Evolutionary conservation across 2,113 vertebrate genomes (phyloP).

Genomic region (Rostratula benghalensis): DNA sequence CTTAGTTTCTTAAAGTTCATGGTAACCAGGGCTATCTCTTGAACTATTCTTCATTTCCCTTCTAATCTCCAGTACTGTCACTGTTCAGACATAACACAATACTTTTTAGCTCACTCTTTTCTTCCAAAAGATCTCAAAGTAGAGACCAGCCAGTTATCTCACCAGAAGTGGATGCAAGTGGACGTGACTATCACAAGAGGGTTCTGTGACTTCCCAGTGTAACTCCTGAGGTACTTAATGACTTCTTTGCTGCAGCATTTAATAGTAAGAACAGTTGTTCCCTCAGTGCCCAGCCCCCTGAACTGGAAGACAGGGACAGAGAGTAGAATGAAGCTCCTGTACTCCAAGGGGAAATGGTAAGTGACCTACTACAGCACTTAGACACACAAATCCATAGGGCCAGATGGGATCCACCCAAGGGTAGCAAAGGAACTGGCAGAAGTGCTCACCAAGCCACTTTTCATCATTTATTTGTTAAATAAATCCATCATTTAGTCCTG

Average conservation of each 20-base stretch:
- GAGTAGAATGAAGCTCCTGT: not conserved
- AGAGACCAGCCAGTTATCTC: not conserved
- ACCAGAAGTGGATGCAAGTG: not conserved
- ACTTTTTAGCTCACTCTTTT: not conserved
- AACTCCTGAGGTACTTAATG: not conserved
- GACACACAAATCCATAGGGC: not conserved
- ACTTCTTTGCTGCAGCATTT: not conserved
- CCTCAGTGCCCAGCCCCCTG: too few species aligned
- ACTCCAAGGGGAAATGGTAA: not conserved
- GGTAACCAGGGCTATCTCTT: not conserved
- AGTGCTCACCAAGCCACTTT: not conserved
- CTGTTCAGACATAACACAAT: not conserved
- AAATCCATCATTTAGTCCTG: too few species aligned
- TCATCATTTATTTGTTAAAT: too few species aligned
- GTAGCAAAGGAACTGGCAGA: not conserved
- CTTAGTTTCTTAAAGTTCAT: slow-evolving; percentile 33
- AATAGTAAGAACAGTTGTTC: not conserved
- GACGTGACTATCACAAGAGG: not conserved
- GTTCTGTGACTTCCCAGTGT: not conserved
- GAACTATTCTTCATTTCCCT: not conserved
- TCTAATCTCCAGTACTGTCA: not conserved
- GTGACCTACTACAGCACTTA: not conserved
- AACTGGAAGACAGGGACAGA: not conserved
- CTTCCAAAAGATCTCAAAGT: not conserved
- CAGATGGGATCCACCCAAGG: not conserved